Percentiles rank a stretch among this genome's conserved stretches.
phyloP scores from a whole-genome alignment of 1,140 invertebrate species.

The Nephila pilipes region DNA sequence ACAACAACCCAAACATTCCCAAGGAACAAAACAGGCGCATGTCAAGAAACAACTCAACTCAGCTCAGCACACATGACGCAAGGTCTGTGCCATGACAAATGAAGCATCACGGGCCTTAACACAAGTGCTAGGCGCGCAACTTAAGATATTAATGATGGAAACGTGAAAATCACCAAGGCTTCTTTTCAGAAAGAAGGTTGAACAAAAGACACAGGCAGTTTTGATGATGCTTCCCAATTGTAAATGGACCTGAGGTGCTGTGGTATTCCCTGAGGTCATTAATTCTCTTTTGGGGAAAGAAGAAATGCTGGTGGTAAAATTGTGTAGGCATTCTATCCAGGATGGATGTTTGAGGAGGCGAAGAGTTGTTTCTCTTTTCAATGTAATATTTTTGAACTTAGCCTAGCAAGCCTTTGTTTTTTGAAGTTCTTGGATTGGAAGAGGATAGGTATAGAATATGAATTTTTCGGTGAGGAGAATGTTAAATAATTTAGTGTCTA shows the following conservation, averaged over 20 bases:
- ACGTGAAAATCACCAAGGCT: slow-evolving; percentile 1
- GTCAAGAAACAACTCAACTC: slow-evolving; percentile 15
- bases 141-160: slow-evolving; percentile 47
- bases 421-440: neutral
- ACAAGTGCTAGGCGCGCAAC: neutral
- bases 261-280: neutral
- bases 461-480: no score
- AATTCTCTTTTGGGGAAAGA: neutral
- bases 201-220: neutral
- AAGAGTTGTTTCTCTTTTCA: neutral
- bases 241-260: slow-evolving; percentile 30
- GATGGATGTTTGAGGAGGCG: neutral
- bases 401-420: neutral
- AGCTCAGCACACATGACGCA: neutral
- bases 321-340: neutral
- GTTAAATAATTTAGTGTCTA: no score
- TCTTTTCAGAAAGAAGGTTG: neutral
- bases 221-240: slow-evolving; percentile 28
- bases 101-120: neutral
- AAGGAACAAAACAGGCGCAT: neutral
- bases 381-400: neutral
- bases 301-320: neutral
- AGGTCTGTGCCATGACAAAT: slow-evolving; percentile 3
- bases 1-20: neutral
- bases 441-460: neutral